Percentiles rank a stretch among this genome's conserved stretches.
These are phyloP conservation scores for Tinamus major DNA, from an alignment of 2,797 vertebrate genomes.

Conservation along the genomic window DNA sequence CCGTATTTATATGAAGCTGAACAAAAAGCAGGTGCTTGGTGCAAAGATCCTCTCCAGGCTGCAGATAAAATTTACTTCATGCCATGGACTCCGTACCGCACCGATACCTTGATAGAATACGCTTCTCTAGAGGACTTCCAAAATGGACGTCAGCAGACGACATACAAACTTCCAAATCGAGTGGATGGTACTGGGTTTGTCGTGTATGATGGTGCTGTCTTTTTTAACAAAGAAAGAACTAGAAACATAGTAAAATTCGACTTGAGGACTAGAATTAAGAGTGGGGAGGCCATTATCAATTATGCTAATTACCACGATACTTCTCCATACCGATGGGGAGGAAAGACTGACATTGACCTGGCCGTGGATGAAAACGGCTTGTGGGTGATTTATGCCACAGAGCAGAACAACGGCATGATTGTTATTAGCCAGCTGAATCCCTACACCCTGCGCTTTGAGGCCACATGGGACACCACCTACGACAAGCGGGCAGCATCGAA, in stretches of 20 bases:
- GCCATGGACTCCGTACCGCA: conserved; percentile 99
- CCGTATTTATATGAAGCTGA: conserved; percentile 98
- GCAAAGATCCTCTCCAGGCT: conserved; percentile 98
- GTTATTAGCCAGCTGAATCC: conserved; percentile 98
- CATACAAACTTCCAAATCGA: conserved; percentile 96
- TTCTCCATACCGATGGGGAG: conserved; percentile 97
- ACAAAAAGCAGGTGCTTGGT: conserved; percentile 99
- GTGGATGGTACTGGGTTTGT: conserved; percentile 99
- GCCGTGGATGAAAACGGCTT: conserved; percentile 98
- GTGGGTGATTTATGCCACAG: conserved; percentile 98
- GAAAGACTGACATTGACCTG: conserved; percentile 98
- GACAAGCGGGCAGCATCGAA: conserved; percentile 98
- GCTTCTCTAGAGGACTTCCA: conserved; percentile 97
- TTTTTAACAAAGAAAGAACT: conserved; percentile 99
- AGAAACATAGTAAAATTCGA: conserved; percentile 99
- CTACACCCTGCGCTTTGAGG: conserved; percentile 97
- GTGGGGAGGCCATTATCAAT: conserved; percentile 98
- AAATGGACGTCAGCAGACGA: conserved; percentile 92
- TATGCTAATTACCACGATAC: conserved; percentile 99
- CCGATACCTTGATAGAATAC: conserved; percentile 97
- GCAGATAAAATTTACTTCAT: conserved; percentile 99
- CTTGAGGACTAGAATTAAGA: conserved; percentile 98
- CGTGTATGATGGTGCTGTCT: conserved; percentile 97
- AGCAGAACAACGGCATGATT: conserved; percentile 99
- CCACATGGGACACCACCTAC: conserved; percentile 95